Evolutionary conservation across 1,140 invertebrate genomes (phyloP).

Genomic region (Aleiodes sp.): DNA sequence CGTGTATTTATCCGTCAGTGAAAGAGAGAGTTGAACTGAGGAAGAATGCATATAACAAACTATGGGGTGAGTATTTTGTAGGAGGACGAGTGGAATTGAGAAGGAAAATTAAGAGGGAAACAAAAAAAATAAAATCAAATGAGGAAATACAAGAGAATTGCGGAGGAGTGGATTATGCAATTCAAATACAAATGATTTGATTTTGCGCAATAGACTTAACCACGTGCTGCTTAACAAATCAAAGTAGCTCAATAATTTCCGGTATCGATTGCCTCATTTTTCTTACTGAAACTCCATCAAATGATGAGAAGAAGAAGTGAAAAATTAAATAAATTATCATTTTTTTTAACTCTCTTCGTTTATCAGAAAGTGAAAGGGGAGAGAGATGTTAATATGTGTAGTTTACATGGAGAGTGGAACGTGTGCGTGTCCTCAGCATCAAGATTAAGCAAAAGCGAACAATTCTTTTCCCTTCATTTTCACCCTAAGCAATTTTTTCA

Average conservation of each 20-base stretch:
- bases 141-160: not conserved
- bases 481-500: too few relatives aligned
- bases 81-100: too few relatives aligned
- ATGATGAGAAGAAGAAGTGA: not conserved
- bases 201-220: constrained; percentile 1
- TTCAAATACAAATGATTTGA: not conserved
- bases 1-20: not conserved
- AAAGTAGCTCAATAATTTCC: not conserved
- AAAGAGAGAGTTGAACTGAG: constrained; percentile 1
- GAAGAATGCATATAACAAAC: not conserved
- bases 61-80: too few relatives aligned
- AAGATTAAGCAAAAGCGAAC: too few relatives aligned
- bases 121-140: not conserved
- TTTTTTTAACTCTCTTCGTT: too few relatives aligned
- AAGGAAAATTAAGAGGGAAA: too few relatives aligned
- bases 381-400: too few relatives aligned
- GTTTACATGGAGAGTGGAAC: not conserved
- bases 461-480: too few relatives aligned
- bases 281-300: not conserved
- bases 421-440: not conserved
- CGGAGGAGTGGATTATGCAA: not conserved
- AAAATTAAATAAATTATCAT: too few relatives aligned
- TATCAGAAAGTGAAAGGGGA: constrained; percentile 1
- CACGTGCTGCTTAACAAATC: not conserved
- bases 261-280: not conserved